Evolutionary conservation across 1,140 invertebrate species (phyloP), one percentile per base, ranked within the genome.

Genomic region (Rhopalosiphum padi): DNA sequence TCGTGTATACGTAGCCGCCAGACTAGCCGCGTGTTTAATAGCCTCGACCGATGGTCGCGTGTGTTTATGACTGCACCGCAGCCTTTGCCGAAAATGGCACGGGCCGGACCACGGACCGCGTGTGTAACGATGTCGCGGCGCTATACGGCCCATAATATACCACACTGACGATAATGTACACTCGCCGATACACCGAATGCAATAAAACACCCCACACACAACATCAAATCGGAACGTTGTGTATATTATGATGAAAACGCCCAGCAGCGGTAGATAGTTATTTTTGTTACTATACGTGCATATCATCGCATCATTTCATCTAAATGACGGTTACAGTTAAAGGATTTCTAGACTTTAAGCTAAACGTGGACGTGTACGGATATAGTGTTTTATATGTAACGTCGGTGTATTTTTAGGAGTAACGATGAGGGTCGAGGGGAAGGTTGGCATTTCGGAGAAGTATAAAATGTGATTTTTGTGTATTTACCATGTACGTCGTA

Each of bases 1-100:
- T 23, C 18, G 4, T 90, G 23, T 90, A 41, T 60, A 41, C 83
- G 51, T 35, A 90, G 35, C 7, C 90, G 11, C 60, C 48, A 53
- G 87, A 88, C 46, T 55, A 21, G 60, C 46, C 41, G 90, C 43
- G 37, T 82, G 90, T 83, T 91, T 91, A 91, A 91, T 91, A 91
- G 90, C 68, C 43, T 30, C 68, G 68, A 7, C 43, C 60, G 43
- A 41, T 21, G 30, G 37, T 30, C 51, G 89, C 23, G 90, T 21
- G 90, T 91, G 68, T 91, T 83, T 91, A 37, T 83, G 68, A 83
- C 68, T 83, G 68, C 60, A 68, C 60, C 60, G 30, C 60, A 68
- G 60, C 21, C 43, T 21, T 6, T 48, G n/a, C 35, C n/a, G 22
- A 43, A 89, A 89, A 89, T 30, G 18, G 41, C 48, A 46, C 48